Percentiles rank a stretch among this genome's conserved stretches.
Evolutionary conservation across 2,888 invertebrate genomes (phyloP).

Genomic region (Craniophora ligustri): DNA sequence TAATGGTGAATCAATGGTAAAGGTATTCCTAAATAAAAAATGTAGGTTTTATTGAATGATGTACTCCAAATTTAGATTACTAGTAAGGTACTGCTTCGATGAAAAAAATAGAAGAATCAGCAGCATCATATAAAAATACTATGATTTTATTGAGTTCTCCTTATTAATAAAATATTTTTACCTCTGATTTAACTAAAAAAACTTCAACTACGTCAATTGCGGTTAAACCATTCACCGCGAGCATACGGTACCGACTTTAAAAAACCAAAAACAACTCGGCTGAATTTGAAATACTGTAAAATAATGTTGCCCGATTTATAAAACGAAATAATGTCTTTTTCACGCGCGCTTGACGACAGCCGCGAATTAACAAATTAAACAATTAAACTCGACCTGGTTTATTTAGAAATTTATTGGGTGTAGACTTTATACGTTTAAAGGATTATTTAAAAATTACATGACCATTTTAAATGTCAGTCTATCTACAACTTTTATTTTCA

Average conservation of each 20-base stretch:
- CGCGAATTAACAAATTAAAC: conserved; percentile 5
- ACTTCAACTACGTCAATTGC: background rate
- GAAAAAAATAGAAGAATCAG: no score
- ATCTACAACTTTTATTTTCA: background rate
- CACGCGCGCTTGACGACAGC: background rate
- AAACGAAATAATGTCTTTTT: conserved; percentile 6
- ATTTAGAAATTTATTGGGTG: background rate
- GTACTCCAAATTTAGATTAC: no score
- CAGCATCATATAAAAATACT: no score
- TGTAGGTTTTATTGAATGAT: no score
- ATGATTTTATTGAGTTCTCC: no score
- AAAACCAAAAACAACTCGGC: no score
- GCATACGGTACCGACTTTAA: background rate
- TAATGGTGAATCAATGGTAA: no score
- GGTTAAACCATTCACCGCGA: background rate
- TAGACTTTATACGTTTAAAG: background rate
- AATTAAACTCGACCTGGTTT: background rate
- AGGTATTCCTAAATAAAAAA: no score
- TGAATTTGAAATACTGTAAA: background rate
- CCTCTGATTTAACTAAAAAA: conserved; percentile 4
- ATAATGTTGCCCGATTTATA: conserved; percentile 7
- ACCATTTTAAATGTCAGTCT: background rate
- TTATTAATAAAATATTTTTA: background rate
- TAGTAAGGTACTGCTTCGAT: no score
- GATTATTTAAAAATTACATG: background rate